A percentile compares a stretch with the other conserved stretches of the same genome.
These are phyloP conservation scores for Orestias chungarensis DNA, from an alignment of 2,797 vertebrate species.

Conservation along the genomic window DNA sequence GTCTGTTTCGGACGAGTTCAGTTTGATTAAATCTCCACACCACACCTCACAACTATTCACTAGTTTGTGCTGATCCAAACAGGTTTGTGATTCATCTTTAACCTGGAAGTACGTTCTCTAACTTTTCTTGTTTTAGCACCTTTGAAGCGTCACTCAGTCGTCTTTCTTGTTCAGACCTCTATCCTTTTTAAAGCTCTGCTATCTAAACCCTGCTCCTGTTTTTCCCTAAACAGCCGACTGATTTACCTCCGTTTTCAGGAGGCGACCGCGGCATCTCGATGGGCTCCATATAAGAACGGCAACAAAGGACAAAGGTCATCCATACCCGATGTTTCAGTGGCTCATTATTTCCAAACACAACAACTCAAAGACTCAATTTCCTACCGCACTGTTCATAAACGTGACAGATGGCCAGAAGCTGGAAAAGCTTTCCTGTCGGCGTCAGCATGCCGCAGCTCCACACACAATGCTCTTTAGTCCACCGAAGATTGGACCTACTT, in stretches of 20 bases:
- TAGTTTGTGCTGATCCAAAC: too few species aligned
- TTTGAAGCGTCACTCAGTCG: constrained; percentile 24
- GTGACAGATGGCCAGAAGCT: constrained; percentile 83
- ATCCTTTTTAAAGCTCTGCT: constrained; percentile 45
- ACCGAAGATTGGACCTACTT: constrained; percentile 44
- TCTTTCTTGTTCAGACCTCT: constrained; percentile 34
- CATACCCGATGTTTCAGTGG: constrained; percentile 81
- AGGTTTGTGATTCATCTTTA: too few species aligned
- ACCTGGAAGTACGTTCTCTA: neutral
- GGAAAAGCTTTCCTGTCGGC: constrained; percentile 76
- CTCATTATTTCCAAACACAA: constrained; percentile 81
- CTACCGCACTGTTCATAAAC: constrained; percentile 81
- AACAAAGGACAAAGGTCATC: constrained; percentile 79
- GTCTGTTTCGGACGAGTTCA: too few species aligned
- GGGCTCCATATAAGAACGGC: constrained; percentile 77
- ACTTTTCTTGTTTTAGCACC: neutral
- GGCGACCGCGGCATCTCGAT: constrained; percentile 69
- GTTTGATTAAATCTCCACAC: too few species aligned
- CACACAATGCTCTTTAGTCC: constrained; percentile 72
- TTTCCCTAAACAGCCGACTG: constrained; percentile 78
- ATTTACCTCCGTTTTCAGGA: constrained; percentile 82
- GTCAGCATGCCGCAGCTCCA: constrained; percentile 63
- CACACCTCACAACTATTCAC: too few species aligned
- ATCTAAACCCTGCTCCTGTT: constrained; percentile 60
- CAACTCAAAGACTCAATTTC: constrained; percentile 81